Conservation (phyloP, 2,888 invertebrate genomes). For the Volucella bombylans region DNA sequence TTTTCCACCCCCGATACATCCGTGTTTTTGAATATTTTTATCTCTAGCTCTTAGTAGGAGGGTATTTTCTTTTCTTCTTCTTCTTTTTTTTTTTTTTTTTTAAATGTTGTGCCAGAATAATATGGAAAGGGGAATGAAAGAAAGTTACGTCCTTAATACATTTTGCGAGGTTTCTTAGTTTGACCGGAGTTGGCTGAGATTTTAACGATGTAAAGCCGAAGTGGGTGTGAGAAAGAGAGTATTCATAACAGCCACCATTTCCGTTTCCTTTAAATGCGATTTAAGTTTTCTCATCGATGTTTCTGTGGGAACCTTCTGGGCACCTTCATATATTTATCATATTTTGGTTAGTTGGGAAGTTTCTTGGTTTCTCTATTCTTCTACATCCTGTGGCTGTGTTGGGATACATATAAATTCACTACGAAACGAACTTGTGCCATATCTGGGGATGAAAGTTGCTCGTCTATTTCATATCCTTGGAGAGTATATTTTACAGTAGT, state of each 20-base stretch:
- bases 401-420: constrained; percentile 1
- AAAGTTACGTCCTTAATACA: constrained; percentile 46
- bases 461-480: neutral
- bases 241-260: constrained; percentile 9
- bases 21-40: constrained; percentile 34
- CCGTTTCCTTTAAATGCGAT: constrained; percentile 33
- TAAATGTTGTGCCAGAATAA: constrained; percentile 1
- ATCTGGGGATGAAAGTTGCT: constrained; percentile 17
- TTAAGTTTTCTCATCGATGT: constrained; percentile 58
- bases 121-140: neutral
- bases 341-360: constrained; percentile 24
- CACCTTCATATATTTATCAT: constrained; percentile 51
- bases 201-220: constrained; percentile 35
- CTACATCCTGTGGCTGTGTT: constrained; percentile 8
- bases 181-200: constrained; percentile 60
- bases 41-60: neutral
- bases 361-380: constrained; percentile 22
- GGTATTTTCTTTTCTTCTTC: constrained; percentile 24
- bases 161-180: constrained; percentile 28
- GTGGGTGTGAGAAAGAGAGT: neutral
- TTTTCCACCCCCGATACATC: constrained; percentile 9
- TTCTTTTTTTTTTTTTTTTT: no score
- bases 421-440: neutral
- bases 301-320: constrained; percentile 1
- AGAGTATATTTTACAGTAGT: constrained; percentile 4